These are phyloP conservation scores for Patella caerulea DNA, from an alignment of 2,888 invertebrate genomes.

Conservation along the genomic window DNA sequence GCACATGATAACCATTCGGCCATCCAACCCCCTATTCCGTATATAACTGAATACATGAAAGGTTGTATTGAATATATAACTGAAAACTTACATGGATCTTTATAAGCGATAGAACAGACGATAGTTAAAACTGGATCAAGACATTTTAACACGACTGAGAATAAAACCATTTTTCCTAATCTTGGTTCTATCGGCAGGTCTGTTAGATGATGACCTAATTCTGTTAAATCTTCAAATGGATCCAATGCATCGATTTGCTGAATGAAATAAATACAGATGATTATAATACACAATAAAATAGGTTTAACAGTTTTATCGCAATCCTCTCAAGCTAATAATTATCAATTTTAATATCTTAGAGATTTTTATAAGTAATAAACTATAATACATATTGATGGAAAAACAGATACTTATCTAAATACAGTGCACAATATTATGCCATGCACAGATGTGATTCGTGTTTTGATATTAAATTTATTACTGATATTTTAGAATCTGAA, in stretches of 20 bases:
- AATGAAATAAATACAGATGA: constrained; percentile 15
- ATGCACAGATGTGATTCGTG: too few species aligned
- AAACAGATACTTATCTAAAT: background rate
- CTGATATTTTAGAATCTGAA: too few species aligned
- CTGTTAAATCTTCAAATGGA: constrained; percentile 87
- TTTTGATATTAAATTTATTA: too few species aligned
- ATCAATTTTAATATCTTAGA: too few species aligned
- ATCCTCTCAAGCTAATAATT: too few species aligned
- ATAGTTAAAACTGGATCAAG: constrained; percentile 93
- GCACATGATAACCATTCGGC: too few species aligned
- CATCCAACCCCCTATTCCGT: too few species aligned
- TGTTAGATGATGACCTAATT: constrained; percentile 89
- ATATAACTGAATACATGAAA: too few species aligned
- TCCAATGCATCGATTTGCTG: constrained; percentile 89
- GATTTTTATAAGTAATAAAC: background rate
- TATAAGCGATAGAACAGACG: constrained; percentile 86
- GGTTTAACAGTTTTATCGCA: background rate
- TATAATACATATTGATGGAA: background rate
- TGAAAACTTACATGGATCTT: constrained; percentile 75
- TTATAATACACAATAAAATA: background rate
- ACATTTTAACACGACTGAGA: constrained; percentile 91
- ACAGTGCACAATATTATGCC: too few species aligned
- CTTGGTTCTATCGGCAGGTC: constrained; percentile 93
- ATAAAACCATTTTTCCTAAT: constrained; percentile 91
- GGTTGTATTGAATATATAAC: background rate